Base-by-base conservation (phyloP, 2,797 vertebrate genomes). In the Chaetodon trifasciatus region DNA sequence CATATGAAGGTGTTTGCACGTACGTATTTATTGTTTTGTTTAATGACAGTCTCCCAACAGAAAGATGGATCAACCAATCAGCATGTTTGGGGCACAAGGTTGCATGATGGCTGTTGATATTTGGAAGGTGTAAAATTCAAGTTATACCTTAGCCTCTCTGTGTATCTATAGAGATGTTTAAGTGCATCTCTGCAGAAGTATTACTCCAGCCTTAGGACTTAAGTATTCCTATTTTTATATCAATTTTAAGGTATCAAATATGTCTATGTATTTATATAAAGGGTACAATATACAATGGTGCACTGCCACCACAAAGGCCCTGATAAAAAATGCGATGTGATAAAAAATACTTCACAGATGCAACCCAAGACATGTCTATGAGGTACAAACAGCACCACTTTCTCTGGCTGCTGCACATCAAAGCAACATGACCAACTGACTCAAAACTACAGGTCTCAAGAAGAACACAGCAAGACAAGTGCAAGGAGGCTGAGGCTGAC, bases 401-500 rank as follows among this genome's bases (percentile, higher is more conserved):
- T 76, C 64, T 74, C 58, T 67, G 74, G 47, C 61, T 76, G 81
- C 70, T 78, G 84, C 84, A 74, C 68, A 82, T 85, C 64, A 88
- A 86, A 74, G 64, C 58, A 62, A 58, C 67, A 68, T 52, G 16
- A 79, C 72, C 71, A 79, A 76, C 55, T 64, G 9, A 56, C 78
- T 82, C 55, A 78, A 87, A 87, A 78, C 71, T 78, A 73, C 78
- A 87, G 8, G 67, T 73, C 61, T 81, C 52, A 61, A 70, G 44
- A 75, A 40, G 50, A 79, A 40, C 28, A 0, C 35, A 66, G 44
- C 56, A 57, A 78, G 65, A 74, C 67, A 47, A 74, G 75, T 0
- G 65, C 70, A 85, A 70, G 3, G 39, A 81, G 61, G 74, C 62
- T 0, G 63, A 76, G 74, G 21, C 68, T 62, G 42, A 60, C 46